phyloP scores from a whole-genome alignment of 1,140 invertebrate genomes.

The Trichoplusia ni region DNA sequence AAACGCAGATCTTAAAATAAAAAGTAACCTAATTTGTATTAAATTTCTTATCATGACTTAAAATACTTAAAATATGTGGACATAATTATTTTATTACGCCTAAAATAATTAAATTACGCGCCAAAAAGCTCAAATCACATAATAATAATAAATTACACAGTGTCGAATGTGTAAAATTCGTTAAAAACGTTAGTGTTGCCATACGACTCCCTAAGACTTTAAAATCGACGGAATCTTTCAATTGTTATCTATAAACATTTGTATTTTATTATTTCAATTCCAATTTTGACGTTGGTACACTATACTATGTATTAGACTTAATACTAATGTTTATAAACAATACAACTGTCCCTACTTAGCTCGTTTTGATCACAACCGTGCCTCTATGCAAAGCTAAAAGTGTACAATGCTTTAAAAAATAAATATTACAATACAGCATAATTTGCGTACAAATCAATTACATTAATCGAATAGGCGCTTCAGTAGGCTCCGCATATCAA shows the following conservation, averaged over 20 bases:
- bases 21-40: constrained; percentile 60
- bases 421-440: constrained; percentile 23
- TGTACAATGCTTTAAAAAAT: constrained; percentile 21
- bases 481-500: constrained; percentile 20
- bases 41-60: constrained; percentile 40
- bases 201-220: constrained; percentile 38
- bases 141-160: constrained; percentile 52
- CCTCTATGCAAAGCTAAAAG: constrained; percentile 27
- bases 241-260: constrained; percentile 32
- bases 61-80: constrained; percentile 34
- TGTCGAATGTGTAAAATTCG: constrained; percentile 60
- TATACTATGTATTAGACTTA: too few relatives aligned
- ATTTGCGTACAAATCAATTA: background rate
- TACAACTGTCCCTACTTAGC: background rate
- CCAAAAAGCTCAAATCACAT: constrained; percentile 60
- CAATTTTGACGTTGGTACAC: too few relatives aligned
- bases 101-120: constrained; percentile 48
- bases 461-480: background rate
- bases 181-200: constrained; percentile 51
- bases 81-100: constrained; percentile 46
- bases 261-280: background rate
- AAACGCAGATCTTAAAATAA: constrained; percentile 26
- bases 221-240: constrained; percentile 49
- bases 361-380: constrained; percentile 35
- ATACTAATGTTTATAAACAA: constrained; percentile 32